These are phyloP conservation scores for Lasioglossum marginatum DNA, from an alignment of 2,888 invertebrate species.

Conservation along the genomic window DNA sequence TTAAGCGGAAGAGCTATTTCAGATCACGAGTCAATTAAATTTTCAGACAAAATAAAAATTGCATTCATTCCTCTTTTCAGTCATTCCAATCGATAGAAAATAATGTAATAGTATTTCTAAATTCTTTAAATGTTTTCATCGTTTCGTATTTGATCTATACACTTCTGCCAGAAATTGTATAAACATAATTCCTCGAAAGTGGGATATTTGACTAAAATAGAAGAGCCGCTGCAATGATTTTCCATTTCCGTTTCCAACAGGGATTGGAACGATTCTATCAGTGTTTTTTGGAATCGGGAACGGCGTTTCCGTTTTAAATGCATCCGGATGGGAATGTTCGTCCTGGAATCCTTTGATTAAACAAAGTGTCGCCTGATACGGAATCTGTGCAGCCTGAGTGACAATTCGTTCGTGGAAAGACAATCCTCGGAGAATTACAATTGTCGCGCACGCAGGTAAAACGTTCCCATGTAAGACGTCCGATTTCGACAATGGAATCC, in stretches of 20 bases:
- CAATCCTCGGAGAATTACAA: conserved; percentile 6
- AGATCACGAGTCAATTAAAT: not conserved
- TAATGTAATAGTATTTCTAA: not conserved
- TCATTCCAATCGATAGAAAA: not conserved
- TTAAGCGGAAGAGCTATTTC: not conserved
- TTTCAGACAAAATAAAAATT: not conserved
- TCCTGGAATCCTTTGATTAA: not conserved
- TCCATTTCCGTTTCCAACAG: not conserved
- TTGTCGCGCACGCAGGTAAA: not conserved
- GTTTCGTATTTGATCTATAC: not conserved
- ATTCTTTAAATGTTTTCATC: not conserved
- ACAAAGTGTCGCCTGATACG: not conserved
- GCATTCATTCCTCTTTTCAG: not conserved
- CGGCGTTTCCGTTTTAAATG: not conserved
- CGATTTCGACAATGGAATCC: conserved; percentile 45
- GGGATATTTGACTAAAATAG: not conserved
- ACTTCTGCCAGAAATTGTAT: not conserved
- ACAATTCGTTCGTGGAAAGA: conserved; percentile 15
- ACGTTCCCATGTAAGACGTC: conserved; percentile 39
- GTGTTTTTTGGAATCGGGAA: not conserved
- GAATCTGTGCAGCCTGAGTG: conserved; percentile 25
- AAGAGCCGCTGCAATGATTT: not conserved
- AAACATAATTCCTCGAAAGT: not conserved
- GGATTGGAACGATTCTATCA: not conserved
- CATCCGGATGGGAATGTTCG: not conserved